Percentiles rank a stretch among this genome's conserved stretches.
phyloP scores from a whole-genome alignment of 2,797 vertebrate species.

The Threskiornis aethiopicus region DNA sequence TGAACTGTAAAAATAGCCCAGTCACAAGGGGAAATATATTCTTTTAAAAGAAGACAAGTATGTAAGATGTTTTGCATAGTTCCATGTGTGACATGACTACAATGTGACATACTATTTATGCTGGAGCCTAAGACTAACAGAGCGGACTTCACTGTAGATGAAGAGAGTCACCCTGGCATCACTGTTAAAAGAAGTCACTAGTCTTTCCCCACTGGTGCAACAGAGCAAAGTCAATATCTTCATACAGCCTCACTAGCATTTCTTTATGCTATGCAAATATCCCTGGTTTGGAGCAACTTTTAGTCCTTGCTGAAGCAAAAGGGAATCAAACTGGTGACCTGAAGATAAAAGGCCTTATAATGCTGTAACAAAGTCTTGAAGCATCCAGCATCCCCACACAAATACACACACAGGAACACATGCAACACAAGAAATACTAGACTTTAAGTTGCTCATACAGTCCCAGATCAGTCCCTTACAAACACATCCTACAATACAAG shows the following conservation, averaged over 20 bases:
- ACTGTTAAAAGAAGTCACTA: background rate
- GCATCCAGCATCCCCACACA: background rate
- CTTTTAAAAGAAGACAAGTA: background rate
- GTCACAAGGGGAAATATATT: background rate
- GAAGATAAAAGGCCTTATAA: background rate
- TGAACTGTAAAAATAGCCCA: background rate
- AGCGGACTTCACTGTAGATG: background rate
- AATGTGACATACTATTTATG: background rate
- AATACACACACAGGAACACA: rapidly evolving
- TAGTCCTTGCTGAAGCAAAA: background rate
- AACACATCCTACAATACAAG: background rate
- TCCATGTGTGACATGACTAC: background rate
- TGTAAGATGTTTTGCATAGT: background rate
- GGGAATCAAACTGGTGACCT: background rate
- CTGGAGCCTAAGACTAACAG: background rate
- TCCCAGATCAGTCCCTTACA: background rate
- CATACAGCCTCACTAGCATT: background rate
- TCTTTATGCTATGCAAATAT: background rate
- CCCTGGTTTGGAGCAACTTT: background rate
- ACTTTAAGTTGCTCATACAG: background rate
- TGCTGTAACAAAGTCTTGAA: background rate
- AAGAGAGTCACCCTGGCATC: background rate
- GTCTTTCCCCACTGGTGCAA: background rate
- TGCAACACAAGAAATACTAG: background rate
- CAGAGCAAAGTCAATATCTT: background rate